A percentile compares a stretch with the other conserved stretches of the same genome.
Evolutionary conservation across 2,113 vertebrate species (phyloP).

Genomic region (Andinoacara biseriatus): DNA sequence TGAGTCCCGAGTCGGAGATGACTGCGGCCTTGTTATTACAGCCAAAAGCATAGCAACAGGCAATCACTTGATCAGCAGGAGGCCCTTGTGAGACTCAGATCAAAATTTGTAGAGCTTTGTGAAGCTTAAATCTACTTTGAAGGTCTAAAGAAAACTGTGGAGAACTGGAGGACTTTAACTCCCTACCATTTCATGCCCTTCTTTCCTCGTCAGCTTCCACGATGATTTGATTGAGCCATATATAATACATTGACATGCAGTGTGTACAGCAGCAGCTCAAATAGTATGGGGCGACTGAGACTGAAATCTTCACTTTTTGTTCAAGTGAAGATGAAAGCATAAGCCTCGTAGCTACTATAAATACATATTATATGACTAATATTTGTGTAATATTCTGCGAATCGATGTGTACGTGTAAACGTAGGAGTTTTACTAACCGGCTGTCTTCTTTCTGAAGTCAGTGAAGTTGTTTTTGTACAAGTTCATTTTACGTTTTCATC

Average conservation of each 20-base stretch:
- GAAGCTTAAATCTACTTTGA: constrained; percentile 46
- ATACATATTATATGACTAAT: constrained; percentile 43
- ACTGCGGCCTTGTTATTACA: constrained; percentile 47
- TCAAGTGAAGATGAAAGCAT: constrained; percentile 46
- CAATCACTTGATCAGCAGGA: constrained; percentile 48
- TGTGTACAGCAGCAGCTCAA: constrained; percentile 36
- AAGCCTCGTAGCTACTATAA: constrained; percentile 42
- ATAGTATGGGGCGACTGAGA: constrained; percentile 28
- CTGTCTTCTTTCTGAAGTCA: constrained; percentile 30
- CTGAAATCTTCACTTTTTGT: constrained; percentile 43
- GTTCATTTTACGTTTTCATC: constrained; percentile 28
- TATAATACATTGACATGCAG: constrained; percentile 47
- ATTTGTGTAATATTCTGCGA: constrained; percentile 39
- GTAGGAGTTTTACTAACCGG: constrained; percentile 3
- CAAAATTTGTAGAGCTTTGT: constrained; percentile 43
- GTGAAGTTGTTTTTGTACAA: constrained; percentile 29
- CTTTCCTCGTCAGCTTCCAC: constrained; percentile 55
- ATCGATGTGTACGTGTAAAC: constrained; percentile 30
- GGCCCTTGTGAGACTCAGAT: constrained; percentile 46
- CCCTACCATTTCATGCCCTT: constrained; percentile 53
- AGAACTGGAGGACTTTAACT: constrained; percentile 69
- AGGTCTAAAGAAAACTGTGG: constrained; percentile 70
- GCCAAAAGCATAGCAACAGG: constrained; percentile 40
- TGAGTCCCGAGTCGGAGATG: constrained; percentile 40
- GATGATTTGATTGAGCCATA: constrained; percentile 70